Evolutionary conservation across 1,140 invertebrate genomes (phyloP), one percentile per base, ranked within the genome.

Genomic region (Eubasilissa regina): DNA sequence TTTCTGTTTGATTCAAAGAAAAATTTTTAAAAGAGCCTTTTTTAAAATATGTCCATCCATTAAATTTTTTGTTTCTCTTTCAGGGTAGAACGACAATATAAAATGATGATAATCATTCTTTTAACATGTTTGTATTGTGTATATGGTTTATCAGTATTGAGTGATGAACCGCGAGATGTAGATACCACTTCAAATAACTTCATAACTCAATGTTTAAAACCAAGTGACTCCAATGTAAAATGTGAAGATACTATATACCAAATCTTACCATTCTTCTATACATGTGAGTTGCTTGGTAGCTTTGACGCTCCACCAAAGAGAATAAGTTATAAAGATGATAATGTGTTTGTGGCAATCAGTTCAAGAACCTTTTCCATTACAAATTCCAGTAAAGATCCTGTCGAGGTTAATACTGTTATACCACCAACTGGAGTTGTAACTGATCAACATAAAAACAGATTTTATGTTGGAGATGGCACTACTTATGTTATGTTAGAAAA

Each of bases 391-490:
- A 12, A 48, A 51, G 17, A 25, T 3, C 17, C 47, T 51, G 25
- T 21, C 12, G 66, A 70, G 19, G 45, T 70, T 15, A 70, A 21
- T 25, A 70, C 7, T 70, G 21, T 51, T 25, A 70, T 70, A 70
- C 17, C 45, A 25, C 66, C 66, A 51, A 48, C 44, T 13, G n/a
- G 17, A 70, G 10, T 12, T 51, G 11, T 70, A 13, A 51, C 21
- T 48, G 66, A 70, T 70, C 48, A 70, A 70, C 25, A 13, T 51
- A 70, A 70, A 12, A 70, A 70, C 15, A 70, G 10, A 51, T 70
- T 48, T 47, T 70, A 19, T 70, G 19, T 17, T 13, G 45, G 19
- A 13, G 45, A 70, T 53, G 66, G 66, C 0, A 70, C 66, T 11
- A 70, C 66, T 11, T 70, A 70, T 21, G 35, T 70, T 11, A 25